Evolutionary conservation across 2,113 vertebrate species (phyloP), one percentile per base, ranked within the genome.

Genomic region (Austrofundulus limnaeus): DNA sequence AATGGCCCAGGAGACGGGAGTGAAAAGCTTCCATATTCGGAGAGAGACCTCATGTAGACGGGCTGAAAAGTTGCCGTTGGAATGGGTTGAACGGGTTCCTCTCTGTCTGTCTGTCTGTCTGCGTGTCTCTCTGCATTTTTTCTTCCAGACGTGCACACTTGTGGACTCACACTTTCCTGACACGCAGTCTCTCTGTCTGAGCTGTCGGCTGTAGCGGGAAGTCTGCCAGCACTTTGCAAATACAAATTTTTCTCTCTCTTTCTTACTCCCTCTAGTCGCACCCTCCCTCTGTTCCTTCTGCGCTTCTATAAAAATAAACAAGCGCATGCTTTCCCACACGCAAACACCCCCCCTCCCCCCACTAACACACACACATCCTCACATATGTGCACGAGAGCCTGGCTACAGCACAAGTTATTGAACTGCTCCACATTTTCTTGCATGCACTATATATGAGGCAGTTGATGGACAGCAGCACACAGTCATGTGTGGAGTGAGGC

Each of bases 391-490:
- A 66, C 34, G 52, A 2, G 42, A 77, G 66, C 53, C 86, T 69
- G 85, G 78, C 90, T 80, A 82, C 84, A 82, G 89, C 84, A 77
- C 84, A 79, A 92, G 87, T 90, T 90, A 92, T 91, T 92, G 91
- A 92, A 90, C 91, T 85, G 89, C 89, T 87, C 92, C 92, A 93
- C 92, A 91, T 92, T 94, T 93, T 89, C 92, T 70, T 91, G 91
- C 93, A 93, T 94, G 93, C 94, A 92, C 94, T 96, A 94, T 95
- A 96, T 97, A 96, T 93, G 93, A 94, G 93, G 92, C 88, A 84
- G 89, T 92, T 96, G 93, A 96, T 90, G 90, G 94, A 95, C 94
- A 94, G 94, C 90, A 90, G 92, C 91, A 92, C 92, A 88, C 80
- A 91, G 93, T 96, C 94, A 96, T 89, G 94, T 95, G 95, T 89